Conservation (phyloP, 1,140 invertebrate species). For the Drosophila neocordata region DNA sequence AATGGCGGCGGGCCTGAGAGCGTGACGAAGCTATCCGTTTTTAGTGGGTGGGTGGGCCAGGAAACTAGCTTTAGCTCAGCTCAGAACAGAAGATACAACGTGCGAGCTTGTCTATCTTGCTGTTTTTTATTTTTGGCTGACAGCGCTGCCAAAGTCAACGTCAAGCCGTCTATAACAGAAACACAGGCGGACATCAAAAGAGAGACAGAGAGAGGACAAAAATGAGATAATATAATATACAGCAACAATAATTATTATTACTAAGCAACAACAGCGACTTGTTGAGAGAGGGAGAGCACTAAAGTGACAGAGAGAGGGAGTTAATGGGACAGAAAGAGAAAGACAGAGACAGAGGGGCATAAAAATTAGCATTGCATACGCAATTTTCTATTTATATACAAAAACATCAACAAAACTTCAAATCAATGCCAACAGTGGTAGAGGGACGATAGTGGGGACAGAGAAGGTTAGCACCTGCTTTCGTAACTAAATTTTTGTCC, state of each 20-base stretch:
- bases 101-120: constrained; percentile 35
- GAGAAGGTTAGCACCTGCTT: constrained; percentile 42
- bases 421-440: constrained; percentile 39
- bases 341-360: constrained; percentile 19
- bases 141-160: constrained; percentile 28
- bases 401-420: constrained; percentile 54
- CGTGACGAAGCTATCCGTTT: constrained; percentile 60
- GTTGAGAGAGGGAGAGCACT: constrained; percentile 41
- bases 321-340: constrained; percentile 8
- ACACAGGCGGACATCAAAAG: constrained; percentile 21
- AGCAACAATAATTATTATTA: constrained; percentile 50
- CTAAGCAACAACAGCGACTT: constrained; percentile 78
- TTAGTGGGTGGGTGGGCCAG: constrained; percentile 42
- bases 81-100: constrained; percentile 29
- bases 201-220: constrained; percentile 27
- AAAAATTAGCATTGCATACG: constrained; percentile 78
- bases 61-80: constrained; percentile 37
- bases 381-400: constrained; percentile 82
- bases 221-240: constrained; percentile 77
- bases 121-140: constrained; percentile 46
- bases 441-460: constrained; percentile 14
- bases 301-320: constrained; percentile 19
- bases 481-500: constrained; percentile 56
- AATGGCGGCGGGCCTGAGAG: constrained; percentile 42
- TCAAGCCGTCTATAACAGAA: constrained; percentile 45